Conservation (phyloP, 2,113 vertebrate species). For the Ophthalmolycus amberensis region DNA sequence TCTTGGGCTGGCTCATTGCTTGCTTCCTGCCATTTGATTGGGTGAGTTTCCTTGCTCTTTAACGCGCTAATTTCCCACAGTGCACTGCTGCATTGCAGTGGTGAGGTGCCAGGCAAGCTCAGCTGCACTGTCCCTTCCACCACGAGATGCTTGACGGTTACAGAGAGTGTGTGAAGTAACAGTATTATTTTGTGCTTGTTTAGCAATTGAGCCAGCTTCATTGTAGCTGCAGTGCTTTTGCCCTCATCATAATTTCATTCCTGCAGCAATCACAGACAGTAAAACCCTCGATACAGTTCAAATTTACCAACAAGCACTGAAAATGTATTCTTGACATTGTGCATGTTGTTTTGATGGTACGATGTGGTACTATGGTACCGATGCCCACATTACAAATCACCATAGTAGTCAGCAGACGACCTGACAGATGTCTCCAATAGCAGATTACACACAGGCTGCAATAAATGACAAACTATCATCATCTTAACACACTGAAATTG, state of each 20-base stretch:
- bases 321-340: constrained; percentile 1
- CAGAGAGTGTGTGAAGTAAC: constrained; percentile 39
- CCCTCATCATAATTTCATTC: constrained; percentile 24
- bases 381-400: not conserved
- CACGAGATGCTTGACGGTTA: constrained; percentile 46
- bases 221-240: constrained; percentile 35
- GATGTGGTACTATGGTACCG: not conserved
- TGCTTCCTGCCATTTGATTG: constrained; percentile 82
- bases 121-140: constrained; percentile 55
- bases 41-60: constrained; percentile 79
- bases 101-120: constrained; percentile 45
- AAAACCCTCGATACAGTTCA: not conserved
- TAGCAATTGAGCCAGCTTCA: constrained; percentile 32
- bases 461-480: not conserved
- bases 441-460: not conserved
- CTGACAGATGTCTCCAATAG: constrained; percentile 33
- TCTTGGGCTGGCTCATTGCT: constrained; percentile 81
- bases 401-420: not conserved
- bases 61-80: constrained; percentile 75
- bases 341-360: constrained; percentile 1
- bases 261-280: constrained; percentile 28
- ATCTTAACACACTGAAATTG: not conserved
- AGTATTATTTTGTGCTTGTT: constrained; percentile 32
- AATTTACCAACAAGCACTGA: not conserved
- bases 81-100: constrained; percentile 80